Base-by-base conservation (phyloP, 2,888 invertebrate genomes). In the Pterostichus niger region DNA sequence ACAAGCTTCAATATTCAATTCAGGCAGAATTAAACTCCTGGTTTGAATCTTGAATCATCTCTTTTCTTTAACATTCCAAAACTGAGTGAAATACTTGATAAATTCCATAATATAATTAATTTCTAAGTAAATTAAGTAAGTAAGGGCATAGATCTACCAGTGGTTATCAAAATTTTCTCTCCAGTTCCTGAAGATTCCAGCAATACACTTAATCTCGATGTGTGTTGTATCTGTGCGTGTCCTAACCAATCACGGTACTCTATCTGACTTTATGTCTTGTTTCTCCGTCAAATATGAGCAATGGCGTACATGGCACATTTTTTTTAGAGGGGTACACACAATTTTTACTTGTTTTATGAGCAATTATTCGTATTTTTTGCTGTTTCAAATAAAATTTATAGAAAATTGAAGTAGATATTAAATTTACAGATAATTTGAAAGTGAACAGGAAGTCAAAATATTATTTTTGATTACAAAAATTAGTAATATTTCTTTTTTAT, bases 151-250 rank as follows among this genome's bases (percentile, higher is more conserved):
- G 17, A 56, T 71, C 31, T 71, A 71, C 68, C 68, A 71, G 68
- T 71, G 68, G 68, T 44, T 71, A 15, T 71, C 17, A 56, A 44
- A 44, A 17, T 40, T 71, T 13, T 64, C 44, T 71, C 44, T 35
- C 31, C 64, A 64, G 64, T 71, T 71, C 68, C 68, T 71, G 68
- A 71, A 71, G 52, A 75, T 75, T 75, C 33, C 75, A 75, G 75
- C 75, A 75, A 52, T 75, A 75, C 52, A 75, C 75, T 71, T 13
- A 40, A 1, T 11, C 73, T 56, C 56, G 56, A 77, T 77, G 15
- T 77, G 77, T 77, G 77, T 40, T 54, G 56, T 77, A 56, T 56
- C 54, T 75, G 24, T 31, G 75, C 75, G 75, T 75, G 75, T 75
- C 54, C 54, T 52, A 75, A 75, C 49, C 49, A 71, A 71, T 75